A percentile compares a stretch with the other conserved stretches of the same genome.
phyloP scores from a whole-genome alignment of 1,140 invertebrate species.

The Chionoecetes opilio region DNA sequence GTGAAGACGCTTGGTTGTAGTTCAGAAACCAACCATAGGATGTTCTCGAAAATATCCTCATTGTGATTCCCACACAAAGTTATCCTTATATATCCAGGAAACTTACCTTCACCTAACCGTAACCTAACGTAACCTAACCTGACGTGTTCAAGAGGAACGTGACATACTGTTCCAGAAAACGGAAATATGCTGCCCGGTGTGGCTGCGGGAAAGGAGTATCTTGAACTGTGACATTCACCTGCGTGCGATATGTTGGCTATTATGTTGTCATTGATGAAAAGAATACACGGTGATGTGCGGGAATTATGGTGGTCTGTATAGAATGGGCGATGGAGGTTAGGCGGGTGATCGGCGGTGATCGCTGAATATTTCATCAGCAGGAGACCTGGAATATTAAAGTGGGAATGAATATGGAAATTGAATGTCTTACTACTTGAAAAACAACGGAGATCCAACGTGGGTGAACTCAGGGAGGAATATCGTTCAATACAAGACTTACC shows the following conservation, averaged over 20 bases:
- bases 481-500: not conserved
- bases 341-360: not conserved
- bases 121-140: too few species aligned
- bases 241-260: not conserved
- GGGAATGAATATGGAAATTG: not conserved
- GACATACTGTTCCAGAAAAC: too few species aligned
- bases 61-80: too few species aligned
- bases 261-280: not conserved
- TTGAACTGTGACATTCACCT: not conserved
- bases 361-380: not conserved
- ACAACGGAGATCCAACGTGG: not conserved
- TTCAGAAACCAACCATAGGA: too few species aligned
- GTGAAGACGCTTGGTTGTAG: too few species aligned
- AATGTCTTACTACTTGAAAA: not conserved
- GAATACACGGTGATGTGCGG: slow-evolving; percentile 13
- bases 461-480: not conserved
- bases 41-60: too few species aligned
- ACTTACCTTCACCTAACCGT: too few species aligned
- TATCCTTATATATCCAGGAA: too few species aligned
- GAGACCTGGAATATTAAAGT: not conserved
- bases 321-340: not conserved
- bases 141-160: too few species aligned
- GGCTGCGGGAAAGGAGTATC: not conserved
- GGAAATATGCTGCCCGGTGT: too few species aligned
- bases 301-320: not conserved